A percentile compares a stretch with the other conserved stretches of the same genome.
Conservation (phyloP, 2,888 invertebrate species). For the Anodontia alba region DNA sequence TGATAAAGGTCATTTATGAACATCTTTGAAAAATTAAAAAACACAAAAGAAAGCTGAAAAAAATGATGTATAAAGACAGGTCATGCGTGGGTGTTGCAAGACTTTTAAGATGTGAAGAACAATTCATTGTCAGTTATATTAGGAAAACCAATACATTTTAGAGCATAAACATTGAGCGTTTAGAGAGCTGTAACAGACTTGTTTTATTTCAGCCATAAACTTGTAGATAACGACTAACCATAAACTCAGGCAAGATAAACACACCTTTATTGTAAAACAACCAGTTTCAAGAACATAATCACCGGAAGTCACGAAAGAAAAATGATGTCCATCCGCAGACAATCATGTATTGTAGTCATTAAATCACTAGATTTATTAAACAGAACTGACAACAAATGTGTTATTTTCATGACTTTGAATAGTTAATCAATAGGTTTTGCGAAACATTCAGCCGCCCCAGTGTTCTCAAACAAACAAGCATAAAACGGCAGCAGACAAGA, state of each 20-base stretch:
- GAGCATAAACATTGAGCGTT: not conserved
- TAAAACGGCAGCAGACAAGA: not conserved
- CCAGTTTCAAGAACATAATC: constrained; percentile 1
- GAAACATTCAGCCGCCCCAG: not conserved
- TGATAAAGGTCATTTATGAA: too few relatives aligned
- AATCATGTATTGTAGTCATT: constrained; percentile 11
- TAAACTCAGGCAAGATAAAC: constrained; percentile 16
- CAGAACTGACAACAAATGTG: constrained; percentile 13
- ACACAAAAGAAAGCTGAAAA: too few relatives aligned
- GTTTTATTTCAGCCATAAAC: not conserved
- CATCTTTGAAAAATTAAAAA: too few relatives aligned
- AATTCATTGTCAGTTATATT: not conserved
- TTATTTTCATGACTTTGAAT: constrained; percentile 10
- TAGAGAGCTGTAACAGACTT: not conserved
- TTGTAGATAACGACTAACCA: constrained; percentile 6
- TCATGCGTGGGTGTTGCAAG: too few relatives aligned
- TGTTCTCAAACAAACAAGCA: not conserved
- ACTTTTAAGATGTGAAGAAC: too few relatives aligned
- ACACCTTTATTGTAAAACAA: constrained; percentile 6
- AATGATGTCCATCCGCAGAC: constrained; percentile 8
- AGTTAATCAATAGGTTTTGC: constrained; percentile 7
- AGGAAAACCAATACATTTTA: not conserved
- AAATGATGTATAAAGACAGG: too few relatives aligned
- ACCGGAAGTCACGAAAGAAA: constrained; percentile 13
- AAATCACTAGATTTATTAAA: constrained; percentile 3